A percentile compares a stretch with the other conserved stretches of the same genome.
Evolutionary conservation across 2,113 vertebrate species (phyloP).

Genomic region (Solea solea): DNA sequence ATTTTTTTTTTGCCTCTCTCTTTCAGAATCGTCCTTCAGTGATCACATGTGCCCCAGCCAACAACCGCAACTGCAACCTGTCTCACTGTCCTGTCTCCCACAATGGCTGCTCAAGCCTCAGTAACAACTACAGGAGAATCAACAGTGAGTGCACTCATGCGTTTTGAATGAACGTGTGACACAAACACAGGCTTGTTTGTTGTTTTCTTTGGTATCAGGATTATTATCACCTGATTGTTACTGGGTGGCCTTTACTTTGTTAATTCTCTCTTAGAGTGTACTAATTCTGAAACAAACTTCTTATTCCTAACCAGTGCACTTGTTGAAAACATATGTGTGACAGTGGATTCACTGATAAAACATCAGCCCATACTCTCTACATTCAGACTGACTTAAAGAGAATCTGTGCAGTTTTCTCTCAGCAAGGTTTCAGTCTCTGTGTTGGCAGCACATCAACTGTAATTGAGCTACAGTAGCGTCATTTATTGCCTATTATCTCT

Average conservation of each 20-base stretch:
- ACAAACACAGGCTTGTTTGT: too few relatives aligned
- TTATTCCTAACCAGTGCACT: conserved; percentile 4
- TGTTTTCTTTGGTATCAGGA: too few relatives aligned
- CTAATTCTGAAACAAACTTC: not conserved
- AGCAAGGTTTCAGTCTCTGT: not conserved
- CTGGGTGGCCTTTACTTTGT: not conserved
- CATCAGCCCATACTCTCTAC: conserved; percentile 13
- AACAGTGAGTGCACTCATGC: conserved; percentile 84
- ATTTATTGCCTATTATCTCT: conserved; percentile 36
- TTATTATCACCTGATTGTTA: not conserved
- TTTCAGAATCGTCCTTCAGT: conserved; percentile 96
- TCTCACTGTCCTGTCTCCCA: conserved; percentile 94
- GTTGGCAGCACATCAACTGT: not conserved
- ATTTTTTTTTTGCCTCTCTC: not conserved
- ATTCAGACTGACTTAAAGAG: conserved; percentile 6
- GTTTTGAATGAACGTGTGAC: too few relatives aligned
- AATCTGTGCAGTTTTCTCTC: conserved; percentile 9
- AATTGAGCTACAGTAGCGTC: not conserved
- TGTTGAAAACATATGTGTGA: not conserved
- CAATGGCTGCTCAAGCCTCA: conserved; percentile 86
- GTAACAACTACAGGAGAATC: conserved; percentile 87
- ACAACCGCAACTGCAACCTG: conserved; percentile 95
- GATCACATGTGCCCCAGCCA: conserved; percentile 96
- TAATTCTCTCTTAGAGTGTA: not conserved
- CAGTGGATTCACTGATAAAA: conserved; percentile 19